Evolutionary conservation across 2,113 vertebrate species (phyloP), one percentile per base, ranked within the genome.

Genomic region (Semnornis frantzii): DNA sequence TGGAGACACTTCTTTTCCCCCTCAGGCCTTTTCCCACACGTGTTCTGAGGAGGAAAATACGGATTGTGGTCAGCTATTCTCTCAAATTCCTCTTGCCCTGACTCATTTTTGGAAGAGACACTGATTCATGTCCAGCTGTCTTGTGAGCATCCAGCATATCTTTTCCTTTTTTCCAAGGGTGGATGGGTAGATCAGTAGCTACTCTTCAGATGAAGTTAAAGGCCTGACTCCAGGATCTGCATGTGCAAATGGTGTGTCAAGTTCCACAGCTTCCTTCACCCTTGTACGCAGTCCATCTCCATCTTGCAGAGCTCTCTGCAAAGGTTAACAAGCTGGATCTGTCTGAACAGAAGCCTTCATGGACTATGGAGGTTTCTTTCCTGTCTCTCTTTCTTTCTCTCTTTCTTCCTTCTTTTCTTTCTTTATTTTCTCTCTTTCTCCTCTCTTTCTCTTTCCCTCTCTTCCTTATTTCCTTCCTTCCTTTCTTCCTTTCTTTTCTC

Each of bases 11-110:
- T 13, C 37, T 54, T 88, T 66, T 48, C 48, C 19, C 17, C 33
- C 37, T 52, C 37, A 64, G 2, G 59, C 63, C 12, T 85, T 92
- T 93, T 54, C 62, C 76, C 48, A 65, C 42, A 12, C 16, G 4
- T 77, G 52, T 70, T 87, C 63, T 54, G 37, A 63, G 65, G 20
- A 82, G 57, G 57, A 74, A 87, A 87, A 87, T 57, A 31, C 1
- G 24, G 55, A 48, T 89, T 71, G n/a, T 21, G 76, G 50, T 92
- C 89, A 93, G 81, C 75, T 90, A 37, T 71, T 80, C 52, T 80
- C 85, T 90, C 60, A 81, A 92, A 90, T 80, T 86, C 76, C 34
- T 96, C 54, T 80, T 87, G 60, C 55, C 42, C 37, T 91, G 73
- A 84, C 65, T 88, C 60, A 88, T 54, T 58, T 65, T 94, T 95